Conservation (phyloP, 2,113 vertebrate species). For the Crypturellus undulatus region DNA sequence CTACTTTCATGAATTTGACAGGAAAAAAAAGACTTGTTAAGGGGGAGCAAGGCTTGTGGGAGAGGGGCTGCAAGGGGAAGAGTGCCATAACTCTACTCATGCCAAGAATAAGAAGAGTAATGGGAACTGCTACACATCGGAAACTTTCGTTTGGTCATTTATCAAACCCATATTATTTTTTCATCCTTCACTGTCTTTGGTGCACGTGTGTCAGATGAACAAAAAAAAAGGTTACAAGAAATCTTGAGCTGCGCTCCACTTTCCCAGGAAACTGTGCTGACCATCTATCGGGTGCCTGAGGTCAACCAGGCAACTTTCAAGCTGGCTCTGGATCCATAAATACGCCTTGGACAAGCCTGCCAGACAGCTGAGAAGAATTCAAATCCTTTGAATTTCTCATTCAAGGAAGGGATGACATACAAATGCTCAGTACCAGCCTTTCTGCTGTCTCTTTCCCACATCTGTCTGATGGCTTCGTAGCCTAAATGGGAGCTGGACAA, state of each 20-base stretch:
- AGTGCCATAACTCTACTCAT: constrained; percentile 38
- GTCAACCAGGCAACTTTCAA: neutral
- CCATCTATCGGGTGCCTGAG: constrained; percentile 19
- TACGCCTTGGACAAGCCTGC: neutral
- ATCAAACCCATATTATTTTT: constrained; percentile 67
- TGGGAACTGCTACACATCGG: constrained; percentile 23
- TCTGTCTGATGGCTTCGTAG: constrained; percentile 42
- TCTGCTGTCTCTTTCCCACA: neutral
- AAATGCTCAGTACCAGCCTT: constrained; percentile 17
- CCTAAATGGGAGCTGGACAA: neutral
- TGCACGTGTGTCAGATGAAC: constrained; percentile 41
- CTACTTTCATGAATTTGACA: constrained; percentile 53
- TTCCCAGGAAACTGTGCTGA: constrained; percentile 33
- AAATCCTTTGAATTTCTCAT: constrained; percentile 16
- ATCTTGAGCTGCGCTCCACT: neutral
- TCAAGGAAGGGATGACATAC: neutral
- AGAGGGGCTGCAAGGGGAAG: neutral
- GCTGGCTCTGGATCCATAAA: neutral
- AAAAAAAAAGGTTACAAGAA: constrained; percentile 34
- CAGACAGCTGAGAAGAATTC: constrained; percentile 15
- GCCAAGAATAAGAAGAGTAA: constrained; percentile 65
- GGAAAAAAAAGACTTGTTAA: neutral
- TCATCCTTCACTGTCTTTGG: constrained; percentile 64
- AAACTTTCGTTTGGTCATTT: constrained; percentile 63
- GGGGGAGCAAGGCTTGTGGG: neutral